These are phyloP conservation scores for Eleginops maclovinus DNA, from an alignment of 2,113 vertebrate genomes.

Conservation along the genomic window DNA sequence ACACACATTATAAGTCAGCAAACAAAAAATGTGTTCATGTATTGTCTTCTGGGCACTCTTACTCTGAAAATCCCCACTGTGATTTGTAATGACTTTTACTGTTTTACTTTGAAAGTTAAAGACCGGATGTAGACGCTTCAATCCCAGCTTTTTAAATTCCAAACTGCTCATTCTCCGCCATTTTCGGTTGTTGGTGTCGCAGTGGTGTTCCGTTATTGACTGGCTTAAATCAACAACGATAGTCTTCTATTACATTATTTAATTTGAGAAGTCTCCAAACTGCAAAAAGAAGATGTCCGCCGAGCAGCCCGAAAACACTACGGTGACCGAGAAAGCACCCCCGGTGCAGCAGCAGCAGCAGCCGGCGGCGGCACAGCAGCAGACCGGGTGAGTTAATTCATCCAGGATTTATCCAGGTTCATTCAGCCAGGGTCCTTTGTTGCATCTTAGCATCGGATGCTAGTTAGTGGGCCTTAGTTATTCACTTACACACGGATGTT, in stretches of 20 bases:
- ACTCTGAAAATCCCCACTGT: slow-evolving; percentile 28
- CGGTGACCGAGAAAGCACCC: slow-evolving; percentile 53
- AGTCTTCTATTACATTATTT: neutral
- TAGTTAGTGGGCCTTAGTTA: neutral
- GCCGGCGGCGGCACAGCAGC: slow-evolving; percentile 12
- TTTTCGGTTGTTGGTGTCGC: slow-evolving; percentile 46
- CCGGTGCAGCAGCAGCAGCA: slow-evolving; percentile 9
- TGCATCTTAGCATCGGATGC: slow-evolving; percentile 6
- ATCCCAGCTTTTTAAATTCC: neutral
- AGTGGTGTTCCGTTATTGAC: neutral
- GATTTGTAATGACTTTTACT: neutral
- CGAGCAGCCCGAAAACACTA: slow-evolving; percentile 68
- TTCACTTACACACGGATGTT: neutral
- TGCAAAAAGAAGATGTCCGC: slow-evolving; percentile 74
- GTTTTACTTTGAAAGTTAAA: slow-evolving; percentile 20
- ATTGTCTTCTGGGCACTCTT: neutral
- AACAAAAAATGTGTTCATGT: neutral
- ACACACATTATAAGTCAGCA: neutral
- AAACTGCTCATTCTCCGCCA: slow-evolving; percentile 53
- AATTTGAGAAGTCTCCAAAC: neutral
- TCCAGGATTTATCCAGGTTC: neutral
- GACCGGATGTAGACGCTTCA: slow-evolving; percentile 20
- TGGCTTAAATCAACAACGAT: neutral
- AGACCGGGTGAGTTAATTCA: slow-evolving; percentile 68
- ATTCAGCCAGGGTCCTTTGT: slow-evolving; percentile 68